Percentiles rank a stretch among this genome's conserved stretches.
Conservation (phyloP, 1,140 invertebrate genomes). For the Hycleus cichorii region DNA sequence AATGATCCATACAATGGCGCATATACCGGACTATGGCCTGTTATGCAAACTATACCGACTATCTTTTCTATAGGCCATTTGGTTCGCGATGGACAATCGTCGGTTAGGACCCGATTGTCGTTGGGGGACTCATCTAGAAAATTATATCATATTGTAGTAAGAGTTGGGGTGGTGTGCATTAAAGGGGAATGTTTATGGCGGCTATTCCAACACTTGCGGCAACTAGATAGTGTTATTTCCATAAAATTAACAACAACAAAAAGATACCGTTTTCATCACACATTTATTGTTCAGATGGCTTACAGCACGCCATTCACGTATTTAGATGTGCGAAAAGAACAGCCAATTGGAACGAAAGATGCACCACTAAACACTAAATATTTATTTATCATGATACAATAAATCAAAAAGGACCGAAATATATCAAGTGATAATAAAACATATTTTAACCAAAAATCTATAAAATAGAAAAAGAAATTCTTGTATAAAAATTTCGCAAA, state of each 20-base stretch:
- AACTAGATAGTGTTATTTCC: slow-evolving; percentile 29
- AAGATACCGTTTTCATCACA: slow-evolving; percentile 19
- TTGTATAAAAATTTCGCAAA: too few relatives aligned
- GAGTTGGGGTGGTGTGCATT: slow-evolving; percentile 20
- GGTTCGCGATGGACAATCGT: slow-evolving; percentile 32
- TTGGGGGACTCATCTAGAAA: slow-evolving; percentile 29
- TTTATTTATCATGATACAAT: too few relatives aligned
- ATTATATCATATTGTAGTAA: slow-evolving; percentile 26
- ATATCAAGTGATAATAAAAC: too few relatives aligned
- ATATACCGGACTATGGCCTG: slow-evolving; percentile 24
- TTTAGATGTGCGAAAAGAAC: too few relatives aligned
- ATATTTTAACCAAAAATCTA: too few relatives aligned
- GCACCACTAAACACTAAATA: too few relatives aligned
- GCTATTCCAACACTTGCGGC: slow-evolving; percentile 27
- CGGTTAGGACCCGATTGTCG: slow-evolving; percentile 29
- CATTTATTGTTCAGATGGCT: background rate
- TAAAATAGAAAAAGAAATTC: too few relatives aligned
- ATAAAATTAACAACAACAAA: slow-evolving; percentile 30
- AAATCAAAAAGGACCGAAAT: too few relatives aligned
- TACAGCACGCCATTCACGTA: too few relatives aligned
- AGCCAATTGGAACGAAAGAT: too few relatives aligned
- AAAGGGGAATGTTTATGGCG: slow-evolving; percentile 23
- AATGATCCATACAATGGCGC: slow-evolving; percentile 29
- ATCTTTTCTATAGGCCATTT: slow-evolving; percentile 33
- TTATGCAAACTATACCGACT: slow-evolving; percentile 35